Percentiles rank a stretch among this genome's conserved stretches.
Evolutionary conservation across 2,888 invertebrate genomes (phyloP).

Genomic region (Aspidiotus destructor): DNA sequence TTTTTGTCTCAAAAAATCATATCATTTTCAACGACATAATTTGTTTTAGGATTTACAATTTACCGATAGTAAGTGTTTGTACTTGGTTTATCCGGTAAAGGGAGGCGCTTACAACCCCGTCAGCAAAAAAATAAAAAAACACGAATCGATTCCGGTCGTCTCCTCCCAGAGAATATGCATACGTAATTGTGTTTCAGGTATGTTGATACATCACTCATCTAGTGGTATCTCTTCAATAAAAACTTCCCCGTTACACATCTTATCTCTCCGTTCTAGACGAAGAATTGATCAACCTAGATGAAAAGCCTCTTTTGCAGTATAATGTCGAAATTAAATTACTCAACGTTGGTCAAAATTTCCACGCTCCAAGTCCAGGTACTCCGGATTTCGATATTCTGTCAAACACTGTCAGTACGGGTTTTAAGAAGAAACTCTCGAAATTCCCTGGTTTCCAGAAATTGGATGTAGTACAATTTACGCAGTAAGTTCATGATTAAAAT

Average conservation of each 20-base stretch:
- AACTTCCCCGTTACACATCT: neutral
- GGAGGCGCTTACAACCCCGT: slow-evolving; percentile 74
- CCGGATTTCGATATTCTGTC: slow-evolving; percentile 63
- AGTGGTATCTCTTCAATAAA: neutral
- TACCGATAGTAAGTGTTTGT: slow-evolving; percentile 69
- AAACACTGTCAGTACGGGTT: slow-evolving; percentile 54
- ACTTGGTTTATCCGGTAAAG: slow-evolving; percentile 76
- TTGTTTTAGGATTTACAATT: slow-evolving; percentile 61
- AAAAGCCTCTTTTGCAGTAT: slow-evolving; percentile 58
- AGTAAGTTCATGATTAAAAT: slow-evolving; percentile 40
- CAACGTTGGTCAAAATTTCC: slow-evolving; percentile 66
- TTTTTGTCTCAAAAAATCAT: no score
- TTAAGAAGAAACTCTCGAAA: slow-evolving; percentile 51
- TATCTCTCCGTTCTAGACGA: slow-evolving; percentile 44
- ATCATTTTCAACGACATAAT: no score
- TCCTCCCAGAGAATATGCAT: slow-evolving; percentile 72
- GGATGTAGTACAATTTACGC: slow-evolving; percentile 57
- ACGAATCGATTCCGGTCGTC: slow-evolving; percentile 60
- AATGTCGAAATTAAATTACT: slow-evolving; percentile 62
- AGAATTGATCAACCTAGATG: slow-evolving; percentile 36
- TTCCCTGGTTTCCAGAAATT: slow-evolving; percentile 65
- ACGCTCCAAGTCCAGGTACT: slow-evolving; percentile 60
- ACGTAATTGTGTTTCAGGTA: slow-evolving; percentile 66
- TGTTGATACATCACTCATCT: slow-evolving; percentile 36
- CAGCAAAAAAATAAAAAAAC: slow-evolving; percentile 76